Percentiles rank a stretch among this genome's conserved stretches.
Evolutionary conservation across 1,140 invertebrate genomes (phyloP).

Genomic region (Cyphomyrmex costatus): DNA sequence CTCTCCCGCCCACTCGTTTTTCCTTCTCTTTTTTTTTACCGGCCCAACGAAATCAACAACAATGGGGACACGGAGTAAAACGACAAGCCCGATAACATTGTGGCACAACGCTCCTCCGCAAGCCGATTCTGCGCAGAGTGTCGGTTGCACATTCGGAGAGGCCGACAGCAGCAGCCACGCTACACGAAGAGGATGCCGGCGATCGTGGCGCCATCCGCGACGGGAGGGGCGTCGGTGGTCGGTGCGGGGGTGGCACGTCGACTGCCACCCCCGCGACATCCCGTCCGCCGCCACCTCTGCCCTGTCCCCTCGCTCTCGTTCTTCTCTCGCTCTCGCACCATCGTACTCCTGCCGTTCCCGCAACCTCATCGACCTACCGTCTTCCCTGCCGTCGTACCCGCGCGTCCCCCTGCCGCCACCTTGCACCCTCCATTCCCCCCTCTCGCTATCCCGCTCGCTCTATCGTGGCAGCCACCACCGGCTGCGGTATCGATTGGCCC

Average conservation of each 20-base stretch:
- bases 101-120: slow-evolving; percentile 67
- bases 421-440: slow-evolving; percentile 33
- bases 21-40: slow-evolving; percentile 30
- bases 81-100: slow-evolving; percentile 76
- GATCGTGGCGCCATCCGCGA: slow-evolving; percentile 73
- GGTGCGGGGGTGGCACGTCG: slow-evolving; percentile 35
- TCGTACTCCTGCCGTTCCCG: slow-evolving; percentile 52
- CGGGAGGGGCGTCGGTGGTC: slow-evolving; percentile 62
- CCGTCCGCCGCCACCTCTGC: slow-evolving; percentile 44
- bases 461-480: slow-evolving; percentile 69
- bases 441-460: slow-evolving; percentile 36
- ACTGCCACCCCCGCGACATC: slow-evolving; percentile 65
- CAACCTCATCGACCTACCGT: slow-evolving; percentile 52
- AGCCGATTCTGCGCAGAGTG: slow-evolving; percentile 74
- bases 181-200: slow-evolving; percentile 64
- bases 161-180: slow-evolving; percentile 65
- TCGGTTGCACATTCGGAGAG: slow-evolving; percentile 47
- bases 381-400: slow-evolving; percentile 41
- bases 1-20: not conserved
- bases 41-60: slow-evolving; percentile 64
- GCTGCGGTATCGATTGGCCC: slow-evolving; percentile 83
- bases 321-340: slow-evolving; percentile 64
- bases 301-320: slow-evolving; percentile 35
- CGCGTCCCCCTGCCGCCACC: slow-evolving; percentile 40
- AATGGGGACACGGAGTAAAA: slow-evolving; percentile 73